Conservation (phyloP, 1,140 invertebrate species). For the Drosophila malerkotliana region DNA sequence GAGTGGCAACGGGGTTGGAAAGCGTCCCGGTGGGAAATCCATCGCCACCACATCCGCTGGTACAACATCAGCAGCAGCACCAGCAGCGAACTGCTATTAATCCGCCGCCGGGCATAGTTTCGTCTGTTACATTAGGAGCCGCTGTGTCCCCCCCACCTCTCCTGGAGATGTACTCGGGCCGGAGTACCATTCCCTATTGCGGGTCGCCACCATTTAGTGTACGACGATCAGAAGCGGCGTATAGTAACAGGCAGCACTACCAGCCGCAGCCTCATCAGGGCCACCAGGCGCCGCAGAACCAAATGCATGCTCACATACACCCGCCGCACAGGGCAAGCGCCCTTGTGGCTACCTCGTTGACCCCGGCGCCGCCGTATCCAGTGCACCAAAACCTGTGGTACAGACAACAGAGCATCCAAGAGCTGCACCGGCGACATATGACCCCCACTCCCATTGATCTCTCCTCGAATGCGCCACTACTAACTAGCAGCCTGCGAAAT, state of each 20-base stretch:
- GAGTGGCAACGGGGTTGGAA: neutral
- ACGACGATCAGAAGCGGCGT: slow-evolving; percentile 62
- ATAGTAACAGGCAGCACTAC: slow-evolving; percentile 75
- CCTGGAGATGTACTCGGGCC: slow-evolving; percentile 71
- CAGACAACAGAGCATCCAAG: slow-evolving; percentile 88
- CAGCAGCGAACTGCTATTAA: slow-evolving; percentile 27
- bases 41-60: slow-evolving; percentile 12
- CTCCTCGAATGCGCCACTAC: slow-evolving; percentile 72
- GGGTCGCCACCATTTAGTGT: slow-evolving; percentile 66
- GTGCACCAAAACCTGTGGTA: slow-evolving; percentile 90
- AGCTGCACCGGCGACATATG: slow-evolving; percentile 81
- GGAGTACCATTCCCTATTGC: slow-evolving; percentile 65
- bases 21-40: neutral
- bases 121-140: slow-evolving; percentile 53
- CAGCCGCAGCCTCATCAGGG: slow-evolving; percentile 78
- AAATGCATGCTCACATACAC: slow-evolving; percentile 76
- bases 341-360: slow-evolving; percentile 66
- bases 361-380: slow-evolving; percentile 87
- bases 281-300: slow-evolving; percentile 71
- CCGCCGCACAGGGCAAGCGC: slow-evolving; percentile 67
- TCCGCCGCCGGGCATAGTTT: slow-evolving; percentile 45
- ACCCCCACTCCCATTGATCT: slow-evolving; percentile 81
- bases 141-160: slow-evolving; percentile 66
- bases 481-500: slow-evolving; percentile 67
- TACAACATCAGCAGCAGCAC: slow-evolving; percentile 30